phyloP scores from a whole-genome alignment of 1,140 invertebrate genomes.

The Pemphigus obesinymphae region DNA sequence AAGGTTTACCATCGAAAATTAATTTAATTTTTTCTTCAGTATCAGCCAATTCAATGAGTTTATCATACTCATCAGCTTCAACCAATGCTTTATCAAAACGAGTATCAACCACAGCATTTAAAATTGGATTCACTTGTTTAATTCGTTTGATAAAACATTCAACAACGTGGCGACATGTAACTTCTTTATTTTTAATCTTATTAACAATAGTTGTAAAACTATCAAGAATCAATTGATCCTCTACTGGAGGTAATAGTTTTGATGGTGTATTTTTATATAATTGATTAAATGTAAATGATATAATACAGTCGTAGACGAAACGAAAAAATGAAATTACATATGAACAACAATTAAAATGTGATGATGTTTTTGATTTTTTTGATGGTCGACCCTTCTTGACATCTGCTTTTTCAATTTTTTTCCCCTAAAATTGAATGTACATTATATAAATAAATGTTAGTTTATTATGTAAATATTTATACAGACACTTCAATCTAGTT shows the following conservation, averaged over 20 bases:
- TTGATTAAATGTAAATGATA: conserved; percentile 54
- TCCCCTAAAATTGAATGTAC: background rate
- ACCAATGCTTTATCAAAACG: conserved; percentile 68
- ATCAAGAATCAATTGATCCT: conserved; percentile 58
- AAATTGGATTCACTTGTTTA: conserved; percentile 67
- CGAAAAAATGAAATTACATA: conserved; percentile 38
- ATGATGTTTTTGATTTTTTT: background rate
- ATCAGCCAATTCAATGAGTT: conserved; percentile 57
- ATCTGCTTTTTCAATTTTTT: background rate
- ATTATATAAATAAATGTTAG: background rate
- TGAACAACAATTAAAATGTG: background rate
- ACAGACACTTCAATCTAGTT: too few species aligned
- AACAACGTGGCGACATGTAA: conserved; percentile 64
- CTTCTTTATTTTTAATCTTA: conserved; percentile 57
- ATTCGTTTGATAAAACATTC: conserved; percentile 71
- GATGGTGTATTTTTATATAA: conserved; percentile 48
- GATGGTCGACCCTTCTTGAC: background rate
- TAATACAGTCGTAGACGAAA: conserved; percentile 50
- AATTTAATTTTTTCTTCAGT: conserved; percentile 55
- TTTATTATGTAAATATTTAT: too few species aligned
- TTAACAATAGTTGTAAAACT: conserved; percentile 62
- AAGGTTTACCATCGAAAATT: conserved; percentile 56
- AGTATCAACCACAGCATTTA: conserved; percentile 79
- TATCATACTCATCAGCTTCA: conserved; percentile 70
- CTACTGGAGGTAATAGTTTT: conserved; percentile 56